A percentile compares a stretch with the other conserved stretches of the same genome.
Conservation (phyloP, 2,797 vertebrate genomes). For the Muscicapa striata region DNA sequence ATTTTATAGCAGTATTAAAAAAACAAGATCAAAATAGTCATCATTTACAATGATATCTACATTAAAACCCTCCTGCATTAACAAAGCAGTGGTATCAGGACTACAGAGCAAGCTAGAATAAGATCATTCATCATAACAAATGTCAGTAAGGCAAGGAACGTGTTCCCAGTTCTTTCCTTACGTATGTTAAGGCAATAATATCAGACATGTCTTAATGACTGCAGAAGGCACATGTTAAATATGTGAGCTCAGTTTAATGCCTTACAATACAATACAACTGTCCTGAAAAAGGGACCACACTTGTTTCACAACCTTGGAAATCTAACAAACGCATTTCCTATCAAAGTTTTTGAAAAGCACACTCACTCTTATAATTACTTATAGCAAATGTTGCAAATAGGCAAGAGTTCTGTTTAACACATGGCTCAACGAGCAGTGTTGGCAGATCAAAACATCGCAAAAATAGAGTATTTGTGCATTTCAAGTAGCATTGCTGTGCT, state of each 20-base stretch:
- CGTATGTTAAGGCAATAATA: neutral
- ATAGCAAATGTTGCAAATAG: neutral
- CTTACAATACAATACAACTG: neutral
- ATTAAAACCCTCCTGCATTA: neutral
- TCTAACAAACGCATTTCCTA: neutral
- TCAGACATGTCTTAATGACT: neutral
- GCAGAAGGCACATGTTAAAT: neutral
- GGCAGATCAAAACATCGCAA: neutral
- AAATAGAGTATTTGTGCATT: neutral
- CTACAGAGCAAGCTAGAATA: neutral
- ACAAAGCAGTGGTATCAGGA: neutral
- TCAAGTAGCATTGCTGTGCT: neutral
- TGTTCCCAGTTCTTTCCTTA: neutral
- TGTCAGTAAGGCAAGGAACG: neutral
- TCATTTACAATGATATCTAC: neutral
- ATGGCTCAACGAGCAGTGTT: neutral
- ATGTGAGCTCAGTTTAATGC: neutral
- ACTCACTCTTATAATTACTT: neutral
- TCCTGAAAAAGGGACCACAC: neutral
- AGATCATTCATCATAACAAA: neutral
- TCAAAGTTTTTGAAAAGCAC: neutral
- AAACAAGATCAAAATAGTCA: neutral
- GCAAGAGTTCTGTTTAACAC: neutral
- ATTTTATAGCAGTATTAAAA: neutral
- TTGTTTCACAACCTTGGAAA: neutral